Conservation (phyloP, 2,888 invertebrate genomes). For the Cataglyphis altisquamis region DNA sequence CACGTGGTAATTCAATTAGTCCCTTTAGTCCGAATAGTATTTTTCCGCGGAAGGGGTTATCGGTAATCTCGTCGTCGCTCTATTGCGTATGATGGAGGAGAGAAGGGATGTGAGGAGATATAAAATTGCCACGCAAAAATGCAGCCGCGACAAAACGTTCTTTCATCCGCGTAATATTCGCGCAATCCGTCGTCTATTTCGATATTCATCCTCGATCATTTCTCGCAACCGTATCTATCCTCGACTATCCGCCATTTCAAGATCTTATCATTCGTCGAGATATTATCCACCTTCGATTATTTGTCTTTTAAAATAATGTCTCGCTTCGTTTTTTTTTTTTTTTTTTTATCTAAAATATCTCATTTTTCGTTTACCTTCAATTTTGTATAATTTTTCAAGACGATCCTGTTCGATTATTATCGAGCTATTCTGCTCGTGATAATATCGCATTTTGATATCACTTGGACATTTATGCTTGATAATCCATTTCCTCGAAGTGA, state of each 20-base stretch:
- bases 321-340: not conserved
- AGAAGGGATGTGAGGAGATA: conserved; percentile 6
- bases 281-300: not conserved
- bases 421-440: not conserved
- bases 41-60: conserved; percentile 48
- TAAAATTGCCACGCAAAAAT: conserved; percentile 29
- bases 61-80: conserved; percentile 46
- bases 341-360: not conserved
- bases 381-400: not conserved
- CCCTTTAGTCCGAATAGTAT: conserved; percentile 49
- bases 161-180: conserved; percentile 17
- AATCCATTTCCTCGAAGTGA: not conserved
- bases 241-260: not conserved
- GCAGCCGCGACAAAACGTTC: conserved; percentile 9
- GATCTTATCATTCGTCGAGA: not conserved
- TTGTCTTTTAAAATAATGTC: not conserved
- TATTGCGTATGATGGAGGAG: conserved; percentile 13
- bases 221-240: not conserved
- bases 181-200: conserved; percentile 16
- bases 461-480: not conserved
- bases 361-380: not conserved
- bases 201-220: not conserved
- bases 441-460: not conserved
- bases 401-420: not conserved
- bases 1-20: conserved; percentile 62